These are phyloP conservation scores for Lemur catta DNA, from an alignment of 2,797 vertebrate species.

Conservation along the genomic window DNA sequence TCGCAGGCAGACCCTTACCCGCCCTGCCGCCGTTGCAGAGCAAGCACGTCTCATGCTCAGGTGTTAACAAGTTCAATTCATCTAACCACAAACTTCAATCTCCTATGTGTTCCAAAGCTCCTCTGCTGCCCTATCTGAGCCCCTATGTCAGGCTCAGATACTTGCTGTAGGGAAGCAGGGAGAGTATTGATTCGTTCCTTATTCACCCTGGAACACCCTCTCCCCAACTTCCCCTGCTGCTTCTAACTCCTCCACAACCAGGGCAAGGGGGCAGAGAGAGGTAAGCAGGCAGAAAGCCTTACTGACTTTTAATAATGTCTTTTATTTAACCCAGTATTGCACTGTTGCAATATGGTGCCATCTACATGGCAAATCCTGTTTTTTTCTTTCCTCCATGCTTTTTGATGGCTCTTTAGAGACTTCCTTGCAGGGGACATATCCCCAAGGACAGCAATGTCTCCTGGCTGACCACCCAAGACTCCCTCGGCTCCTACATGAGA, in stretches of 20 bases:
- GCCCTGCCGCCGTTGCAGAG: neutral
- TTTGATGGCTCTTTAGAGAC: neutral
- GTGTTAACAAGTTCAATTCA: neutral
- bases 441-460: neutral
- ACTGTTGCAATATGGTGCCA: rapidly evolving
- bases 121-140: neutral
- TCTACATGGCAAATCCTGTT: neutral
- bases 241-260: neutral
- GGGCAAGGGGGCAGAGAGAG: neutral
- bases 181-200: neutral
- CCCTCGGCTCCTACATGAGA: neutral
- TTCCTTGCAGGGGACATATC: neutral
- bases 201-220: neutral
- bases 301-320: neutral
- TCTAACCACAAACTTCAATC: neutral
- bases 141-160: neutral
- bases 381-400: neutral
- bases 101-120: neutral
- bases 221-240: neutral
- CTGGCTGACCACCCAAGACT: too few relatives aligned
- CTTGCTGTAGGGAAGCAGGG: neutral
- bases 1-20: neutral
- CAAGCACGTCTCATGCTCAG: neutral
- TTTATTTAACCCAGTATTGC: neutral
- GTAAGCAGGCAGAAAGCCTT: neutral